These are phyloP conservation scores for Stegastes partitus DNA, from an alignment of 2,113 vertebrate genomes.

Conservation along the genomic window DNA sequence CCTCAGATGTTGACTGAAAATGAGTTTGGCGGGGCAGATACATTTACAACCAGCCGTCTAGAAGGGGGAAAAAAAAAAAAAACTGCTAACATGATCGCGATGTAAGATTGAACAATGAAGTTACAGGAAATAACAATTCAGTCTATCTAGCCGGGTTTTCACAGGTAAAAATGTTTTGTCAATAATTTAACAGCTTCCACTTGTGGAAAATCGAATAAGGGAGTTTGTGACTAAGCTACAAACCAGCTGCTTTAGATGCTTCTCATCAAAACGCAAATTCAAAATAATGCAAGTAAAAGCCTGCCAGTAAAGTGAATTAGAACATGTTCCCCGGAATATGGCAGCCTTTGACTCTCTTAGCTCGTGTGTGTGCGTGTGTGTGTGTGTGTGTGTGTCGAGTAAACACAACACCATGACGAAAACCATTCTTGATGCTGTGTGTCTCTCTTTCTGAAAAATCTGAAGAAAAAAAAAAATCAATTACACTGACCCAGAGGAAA, in stretches of 20 bases:
- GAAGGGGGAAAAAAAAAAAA: not conserved
- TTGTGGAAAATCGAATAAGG: conserved; percentile 5
- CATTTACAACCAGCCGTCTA: too few species aligned
- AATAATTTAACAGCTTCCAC: not conserved
- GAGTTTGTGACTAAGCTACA: conserved; percentile 15
- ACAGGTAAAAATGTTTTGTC: not conserved
- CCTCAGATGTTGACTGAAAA: too few species aligned
- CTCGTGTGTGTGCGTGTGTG: not conserved
- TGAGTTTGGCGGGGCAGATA: too few species aligned
- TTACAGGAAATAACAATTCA: not conserved
- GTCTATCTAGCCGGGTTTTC: not conserved
- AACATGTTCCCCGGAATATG: conserved; percentile 22
- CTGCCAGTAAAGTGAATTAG: conserved; percentile 26
- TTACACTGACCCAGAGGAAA: too few species aligned
- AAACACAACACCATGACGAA: too few species aligned
- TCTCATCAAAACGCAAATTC: conserved; percentile 29
- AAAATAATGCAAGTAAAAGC: not conserved
- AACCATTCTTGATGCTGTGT: too few species aligned
- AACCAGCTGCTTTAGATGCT: not conserved
- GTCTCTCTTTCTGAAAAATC: too few species aligned
- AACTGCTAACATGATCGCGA: not conserved
- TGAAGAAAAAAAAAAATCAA: too few species aligned
- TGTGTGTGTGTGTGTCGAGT: not conserved
- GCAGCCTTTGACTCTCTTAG: not conserved
- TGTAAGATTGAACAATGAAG: not conserved